phyloP scores from a whole-genome alignment of 1,140 invertebrate genomes.

The Diorhabda elongata region DNA sequence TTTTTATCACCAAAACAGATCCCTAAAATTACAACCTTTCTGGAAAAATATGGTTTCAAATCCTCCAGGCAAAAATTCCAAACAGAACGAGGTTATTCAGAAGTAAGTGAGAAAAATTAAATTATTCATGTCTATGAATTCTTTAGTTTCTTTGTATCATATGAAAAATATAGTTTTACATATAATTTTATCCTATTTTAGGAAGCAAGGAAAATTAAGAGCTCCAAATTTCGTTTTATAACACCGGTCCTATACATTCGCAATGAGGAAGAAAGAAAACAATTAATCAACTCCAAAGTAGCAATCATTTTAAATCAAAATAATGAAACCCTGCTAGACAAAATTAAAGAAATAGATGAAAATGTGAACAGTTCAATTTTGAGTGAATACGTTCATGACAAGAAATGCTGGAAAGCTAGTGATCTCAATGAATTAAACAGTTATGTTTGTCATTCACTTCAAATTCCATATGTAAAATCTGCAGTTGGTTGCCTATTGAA shows the following conservation, averaged over 20 bases:
- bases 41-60: constrained; percentile 43
- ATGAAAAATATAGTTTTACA: too few species aligned
- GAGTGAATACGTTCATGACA: constrained; percentile 14
- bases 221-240: constrained; percentile 38
- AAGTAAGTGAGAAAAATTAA: constrained; percentile 3
- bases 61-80: constrained; percentile 32
- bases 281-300: constrained; percentile 36
- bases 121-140: too few species aligned
- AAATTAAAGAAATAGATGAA: not conserved
- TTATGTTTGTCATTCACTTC: constrained; percentile 18
- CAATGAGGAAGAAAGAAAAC: constrained; percentile 35
- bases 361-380: constrained; percentile 7
- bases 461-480: constrained; percentile 19
- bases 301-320: constrained; percentile 33
- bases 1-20: constrained; percentile 27
- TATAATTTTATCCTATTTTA: constrained; percentile 18
- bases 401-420: not conserved
- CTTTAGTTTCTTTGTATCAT: too few species aligned
- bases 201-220: constrained; percentile 26
- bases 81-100: constrained; percentile 36
- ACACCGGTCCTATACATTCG: constrained; percentile 36
- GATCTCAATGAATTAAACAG: not conserved
- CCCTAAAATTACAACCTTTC: constrained; percentile 29
- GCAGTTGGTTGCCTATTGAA: constrained; percentile 38
- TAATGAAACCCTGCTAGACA: constrained; percentile 1